phyloP scores from a whole-genome alignment of 2,113 vertebrate genomes.

The rabbit (Oryctolagus cuniculus) region DNA sequence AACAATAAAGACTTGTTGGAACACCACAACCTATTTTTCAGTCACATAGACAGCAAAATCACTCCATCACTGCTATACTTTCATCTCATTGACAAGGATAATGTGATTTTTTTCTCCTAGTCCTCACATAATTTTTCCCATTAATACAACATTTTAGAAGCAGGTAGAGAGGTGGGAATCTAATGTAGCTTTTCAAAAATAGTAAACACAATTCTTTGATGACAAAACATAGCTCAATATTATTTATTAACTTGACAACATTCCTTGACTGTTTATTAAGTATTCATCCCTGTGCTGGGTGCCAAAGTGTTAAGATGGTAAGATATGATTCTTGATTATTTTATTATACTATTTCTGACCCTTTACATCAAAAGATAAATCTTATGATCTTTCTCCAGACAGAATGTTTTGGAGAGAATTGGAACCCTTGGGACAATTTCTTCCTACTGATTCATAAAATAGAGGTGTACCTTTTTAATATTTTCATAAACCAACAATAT shows the following conservation, averaged over 20 bases:
- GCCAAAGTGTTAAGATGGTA: not conserved
- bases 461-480: not conserved
- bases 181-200: constrained; percentile 21
- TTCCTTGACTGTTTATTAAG: not conserved
- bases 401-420: not conserved
- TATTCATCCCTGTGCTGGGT: not conserved
- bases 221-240: not conserved
- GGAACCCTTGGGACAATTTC: constrained; percentile 13
- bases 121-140: constrained; percentile 28
- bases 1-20: constrained; percentile 41
- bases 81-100: not conserved
- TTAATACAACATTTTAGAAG: constrained; percentile 1
- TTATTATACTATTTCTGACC: not conserved
- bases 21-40: constrained; percentile 69
- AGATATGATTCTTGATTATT: not conserved
- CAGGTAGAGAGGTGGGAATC: constrained; percentile 11
- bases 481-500: not conserved
- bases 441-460: not conserved
- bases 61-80: not conserved
- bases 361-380: not conserved
- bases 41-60: constrained; percentile 36
- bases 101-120: not conserved
- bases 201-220: not conserved
- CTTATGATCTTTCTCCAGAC: not conserved
- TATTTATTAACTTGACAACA: not conserved